Base-by-base conservation (phyloP, 2,888 invertebrate genomes). In the Scaptodrosophila latifasciaeformis region DNA sequence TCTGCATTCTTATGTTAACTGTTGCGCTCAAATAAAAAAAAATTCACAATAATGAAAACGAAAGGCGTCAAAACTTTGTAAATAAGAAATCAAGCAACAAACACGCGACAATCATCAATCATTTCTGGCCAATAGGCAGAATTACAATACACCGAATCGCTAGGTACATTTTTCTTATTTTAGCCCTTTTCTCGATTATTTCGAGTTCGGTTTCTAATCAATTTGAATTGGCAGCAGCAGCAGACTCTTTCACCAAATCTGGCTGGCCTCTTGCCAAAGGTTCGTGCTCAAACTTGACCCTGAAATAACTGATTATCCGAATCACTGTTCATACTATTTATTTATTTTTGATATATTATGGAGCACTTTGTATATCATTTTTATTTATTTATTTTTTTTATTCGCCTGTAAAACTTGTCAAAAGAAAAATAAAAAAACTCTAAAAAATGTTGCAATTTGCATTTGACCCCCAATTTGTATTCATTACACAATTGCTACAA, bases 361-460 rank as follows among this genome's bases (percentile, higher is more conserved):
- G 12, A 15, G 27, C 1, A 9, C 5, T 1, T 24, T 9, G 17
- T 37, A 37, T 17, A 17, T 37, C 13, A 37, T 37, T 35, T 37
- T 35, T 13, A 17, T 13, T 6, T 10, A 37, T 15, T 17, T 37
- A 17, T 13, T 2, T 9, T 37, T 9, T 5, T 37, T 13, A 2
- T 3, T 37, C 17, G 9, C 10, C 10, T 5, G 15, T 17, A 10
- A 37, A 18, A 37, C 37, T 17, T 37, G 18, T 37, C 37, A 17
- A 13, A 17, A 17, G n/a, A n/a, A n/a, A n/a, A n/a, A n/a, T n/a
- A n/a, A n/a, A n/a, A n/a, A n/a, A n/a, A n/a, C n/a, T n/a, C n/a
- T n/a, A n/a, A n/a, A n/a, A n/a, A n/a, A 54, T 77, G 74, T 69
- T 74, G 74, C 79, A 78, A 74, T 74, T 72, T 74, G 75, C 72